A percentile compares a stretch with the other conserved stretches of the same genome.
Evolutionary conservation across 2,888 invertebrate species (phyloP).

Genomic region (Panopea generosa): DNA sequence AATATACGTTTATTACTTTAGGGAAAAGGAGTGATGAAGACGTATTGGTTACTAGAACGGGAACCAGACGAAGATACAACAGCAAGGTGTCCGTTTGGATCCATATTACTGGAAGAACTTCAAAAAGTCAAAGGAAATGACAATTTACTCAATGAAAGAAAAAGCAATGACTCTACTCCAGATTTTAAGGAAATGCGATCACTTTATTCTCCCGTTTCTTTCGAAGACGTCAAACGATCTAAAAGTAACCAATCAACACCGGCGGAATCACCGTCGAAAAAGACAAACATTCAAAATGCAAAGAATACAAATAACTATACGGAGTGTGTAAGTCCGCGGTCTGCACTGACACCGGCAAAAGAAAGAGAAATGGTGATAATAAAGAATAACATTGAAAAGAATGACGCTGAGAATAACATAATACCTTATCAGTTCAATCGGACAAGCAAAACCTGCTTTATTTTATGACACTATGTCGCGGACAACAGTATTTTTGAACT

Average conservation of each 20-base stretch:
- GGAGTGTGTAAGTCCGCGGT: not conserved
- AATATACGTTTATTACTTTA: constrained; percentile 35
- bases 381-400: constrained; percentile 23
- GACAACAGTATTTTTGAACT: no score
- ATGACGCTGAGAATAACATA: constrained; percentile 2
- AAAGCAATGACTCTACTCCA: constrained; percentile 4
- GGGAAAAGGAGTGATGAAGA: constrained; percentile 80
- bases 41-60: constrained; percentile 73
- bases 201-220: constrained; percentile 76
- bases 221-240: constrained; percentile 67
- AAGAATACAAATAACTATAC: not conserved
- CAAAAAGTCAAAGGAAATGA: constrained; percentile 42
- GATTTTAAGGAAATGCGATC: constrained; percentile 51
- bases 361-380: constrained; percentile 25
- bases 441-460: constrained; percentile 10
- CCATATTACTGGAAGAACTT: constrained; percentile 68
- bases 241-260: constrained; percentile 30
- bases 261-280: constrained; percentile 23
- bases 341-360: constrained; percentile 1
- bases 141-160: not conserved
- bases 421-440: not conserved
- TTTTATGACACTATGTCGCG: constrained; percentile 1
- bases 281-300: not conserved
- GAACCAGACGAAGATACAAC: constrained; percentile 38
- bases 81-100: constrained; percentile 68